Conservation (phyloP, 2,113 vertebrate species). For the Promerops cafer region DNA sequence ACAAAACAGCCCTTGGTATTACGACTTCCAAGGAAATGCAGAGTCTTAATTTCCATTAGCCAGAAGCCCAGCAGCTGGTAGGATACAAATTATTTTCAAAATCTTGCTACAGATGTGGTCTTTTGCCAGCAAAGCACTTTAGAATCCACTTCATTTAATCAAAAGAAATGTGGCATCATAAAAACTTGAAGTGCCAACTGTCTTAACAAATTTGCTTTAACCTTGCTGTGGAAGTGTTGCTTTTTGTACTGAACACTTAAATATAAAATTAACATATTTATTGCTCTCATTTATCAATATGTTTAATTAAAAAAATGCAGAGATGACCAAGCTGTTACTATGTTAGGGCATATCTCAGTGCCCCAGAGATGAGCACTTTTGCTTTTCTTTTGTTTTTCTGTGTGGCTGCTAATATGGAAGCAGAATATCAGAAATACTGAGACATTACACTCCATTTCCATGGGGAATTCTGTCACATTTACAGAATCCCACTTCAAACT, state of each 20-base stretch:
- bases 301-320: not conserved
- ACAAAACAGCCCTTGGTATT: not conserved
- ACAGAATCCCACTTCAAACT: not conserved
- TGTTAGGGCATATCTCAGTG: not conserved
- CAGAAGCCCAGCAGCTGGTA: not conserved
- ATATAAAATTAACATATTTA: not conserved
- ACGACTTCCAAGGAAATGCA: not conserved
- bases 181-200: not conserved
- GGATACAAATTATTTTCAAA: not conserved
- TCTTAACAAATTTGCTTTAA: not conserved
- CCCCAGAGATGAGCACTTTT: not conserved
- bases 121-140: conserved; percentile 18
- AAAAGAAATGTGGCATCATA: not conserved
- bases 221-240: not conserved
- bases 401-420: not conserved
- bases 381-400: not conserved
- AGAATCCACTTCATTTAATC: not conserved
- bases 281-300: not conserved
- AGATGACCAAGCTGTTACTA: not conserved
- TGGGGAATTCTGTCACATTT: not conserved
- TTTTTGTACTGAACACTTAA: not conserved
- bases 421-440: not conserved
- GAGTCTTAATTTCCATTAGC: not conserved
- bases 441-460: not conserved
- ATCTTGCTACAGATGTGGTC: not conserved